A percentile compares a stretch with the other conserved stretches of the same genome.
Evolutionary conservation across 2,113 vertebrate species (phyloP).

Genomic region (Charina bottae): DNA sequence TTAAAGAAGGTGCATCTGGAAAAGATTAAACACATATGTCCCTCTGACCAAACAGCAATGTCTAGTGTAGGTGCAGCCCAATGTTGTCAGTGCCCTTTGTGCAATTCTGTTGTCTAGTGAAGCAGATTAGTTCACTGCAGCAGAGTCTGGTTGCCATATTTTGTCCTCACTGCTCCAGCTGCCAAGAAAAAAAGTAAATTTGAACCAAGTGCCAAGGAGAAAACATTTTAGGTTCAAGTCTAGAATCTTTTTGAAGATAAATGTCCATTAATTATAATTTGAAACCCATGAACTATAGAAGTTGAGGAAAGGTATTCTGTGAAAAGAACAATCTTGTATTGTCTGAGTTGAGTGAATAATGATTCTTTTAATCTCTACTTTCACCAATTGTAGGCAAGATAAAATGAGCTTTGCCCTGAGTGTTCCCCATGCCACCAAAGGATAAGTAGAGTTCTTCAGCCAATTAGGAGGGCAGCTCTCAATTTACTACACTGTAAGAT

Average conservation of each 20-base stretch:
- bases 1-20: not conserved
- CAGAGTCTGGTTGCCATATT: not conserved
- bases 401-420: slow-evolving; percentile 33
- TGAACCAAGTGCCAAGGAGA: not conserved
- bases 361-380: slow-evolving; percentile 45
- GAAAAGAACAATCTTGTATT: slow-evolving; percentile 1
- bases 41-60: not conserved
- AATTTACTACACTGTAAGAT: slow-evolving; percentile 42
- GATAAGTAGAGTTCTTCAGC: slow-evolving; percentile 36
- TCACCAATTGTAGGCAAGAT: slow-evolving; percentile 34
- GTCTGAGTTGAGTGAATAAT: slow-evolving; percentile 8
- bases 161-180: not conserved
- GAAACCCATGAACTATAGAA: not conserved
- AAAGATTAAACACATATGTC: not conserved
- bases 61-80: not conserved
- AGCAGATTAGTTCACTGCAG: not conserved
- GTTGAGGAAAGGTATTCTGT: not conserved
- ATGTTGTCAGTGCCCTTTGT: not conserved
- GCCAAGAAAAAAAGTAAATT: not conserved
- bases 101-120: not conserved
- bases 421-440: slow-evolving; percentile 7
- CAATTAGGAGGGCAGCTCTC: slow-evolving; percentile 51
- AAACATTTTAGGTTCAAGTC: not conserved
- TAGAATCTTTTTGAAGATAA: not conserved
- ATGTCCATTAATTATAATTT: slow-evolving; percentile 24